These are phyloP conservation scores for Romanogobio albipinnatus DNA, from an alignment of 2,113 vertebrate species.

Conservation along the genomic window DNA sequence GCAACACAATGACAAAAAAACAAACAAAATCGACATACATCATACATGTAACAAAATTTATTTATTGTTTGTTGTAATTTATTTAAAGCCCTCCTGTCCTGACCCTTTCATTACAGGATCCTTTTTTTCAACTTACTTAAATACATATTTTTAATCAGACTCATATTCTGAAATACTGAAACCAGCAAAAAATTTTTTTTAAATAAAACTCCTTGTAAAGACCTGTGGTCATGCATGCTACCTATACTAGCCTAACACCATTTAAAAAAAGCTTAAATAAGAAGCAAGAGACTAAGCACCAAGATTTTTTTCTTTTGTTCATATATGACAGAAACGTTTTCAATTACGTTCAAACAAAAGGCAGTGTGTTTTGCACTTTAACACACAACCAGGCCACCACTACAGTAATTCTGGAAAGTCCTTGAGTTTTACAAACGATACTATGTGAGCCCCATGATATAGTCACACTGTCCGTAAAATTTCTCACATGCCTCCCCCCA, in stretches of 20 bases:
- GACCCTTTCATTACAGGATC: constrained; percentile 19
- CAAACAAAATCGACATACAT: neutral
- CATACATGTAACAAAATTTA: constrained; percentile 29
- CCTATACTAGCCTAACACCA: constrained; percentile 73
- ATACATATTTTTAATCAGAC: constrained; percentile 17
- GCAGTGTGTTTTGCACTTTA: constrained; percentile 69
- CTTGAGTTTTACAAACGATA: neutral
- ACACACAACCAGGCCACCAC: constrained; percentile 80
- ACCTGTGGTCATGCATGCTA: constrained; percentile 86
- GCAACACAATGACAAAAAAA: neutral
- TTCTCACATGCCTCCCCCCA: neutral
- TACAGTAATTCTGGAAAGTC: neutral
- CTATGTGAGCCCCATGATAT: constrained; percentile 24
- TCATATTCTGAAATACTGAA: constrained; percentile 63
- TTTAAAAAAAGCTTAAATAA: constrained; percentile 52
- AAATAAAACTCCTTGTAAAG: constrained; percentile 58
- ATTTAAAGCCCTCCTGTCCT: constrained; percentile 14
- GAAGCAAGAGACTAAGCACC: constrained; percentile 25
- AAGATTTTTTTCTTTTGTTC: constrained; percentile 39
- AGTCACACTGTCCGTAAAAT: constrained; percentile 7
- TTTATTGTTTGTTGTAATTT: constrained; percentile 12
- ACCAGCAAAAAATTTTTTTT: constrained; percentile 60
- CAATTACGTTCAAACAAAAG: constrained; percentile 83
- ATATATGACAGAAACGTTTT: constrained; percentile 75
- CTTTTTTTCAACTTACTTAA: neutral